These are phyloP conservation scores for Drosophila fulvimacula DNA, from an alignment of 2,888 invertebrate species.

Conservation along the genomic window DNA sequence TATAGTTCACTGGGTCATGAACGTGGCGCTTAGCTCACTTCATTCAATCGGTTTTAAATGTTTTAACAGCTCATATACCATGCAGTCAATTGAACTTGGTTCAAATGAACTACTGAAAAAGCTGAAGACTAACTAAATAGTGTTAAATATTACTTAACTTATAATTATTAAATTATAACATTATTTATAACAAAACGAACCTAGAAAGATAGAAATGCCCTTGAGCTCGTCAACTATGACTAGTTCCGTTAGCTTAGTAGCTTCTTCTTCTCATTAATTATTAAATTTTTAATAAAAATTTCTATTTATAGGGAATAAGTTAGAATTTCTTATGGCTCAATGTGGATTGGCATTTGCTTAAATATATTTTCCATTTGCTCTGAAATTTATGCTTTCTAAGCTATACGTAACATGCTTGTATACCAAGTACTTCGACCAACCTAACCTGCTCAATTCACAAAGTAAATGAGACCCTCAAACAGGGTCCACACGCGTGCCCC, in stretches of 20 bases:
- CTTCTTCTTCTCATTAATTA: too few species aligned
- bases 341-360: too few species aligned
- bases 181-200: too few species aligned
- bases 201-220: too few species aligned
- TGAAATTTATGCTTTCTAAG: constrained; percentile 1
- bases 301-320: too few species aligned
- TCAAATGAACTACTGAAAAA: not conserved
- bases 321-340: too few species aligned
- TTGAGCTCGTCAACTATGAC: too few species aligned
- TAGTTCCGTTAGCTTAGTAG: too few species aligned
- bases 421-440: constrained; percentile 29
- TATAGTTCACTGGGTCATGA: not conserved
- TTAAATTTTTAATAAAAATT: too few species aligned
- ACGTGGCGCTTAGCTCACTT: not conserved
- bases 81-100: not conserved
- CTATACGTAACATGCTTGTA: not conserved
- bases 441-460: constrained; percentile 30
- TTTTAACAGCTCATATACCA: not conserved
- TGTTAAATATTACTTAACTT: too few species aligned
- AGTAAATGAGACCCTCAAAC: not conserved
- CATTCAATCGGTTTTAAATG: not conserved
- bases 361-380: not conserved
- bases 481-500: constrained; percentile 33
- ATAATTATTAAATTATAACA: too few species aligned
- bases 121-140: too few species aligned